Percentiles rank a stretch among this genome's conserved stretches.
Conservation (phyloP, 2,888 invertebrate genomes). For the Prostheceraeus crozeri region DNA sequence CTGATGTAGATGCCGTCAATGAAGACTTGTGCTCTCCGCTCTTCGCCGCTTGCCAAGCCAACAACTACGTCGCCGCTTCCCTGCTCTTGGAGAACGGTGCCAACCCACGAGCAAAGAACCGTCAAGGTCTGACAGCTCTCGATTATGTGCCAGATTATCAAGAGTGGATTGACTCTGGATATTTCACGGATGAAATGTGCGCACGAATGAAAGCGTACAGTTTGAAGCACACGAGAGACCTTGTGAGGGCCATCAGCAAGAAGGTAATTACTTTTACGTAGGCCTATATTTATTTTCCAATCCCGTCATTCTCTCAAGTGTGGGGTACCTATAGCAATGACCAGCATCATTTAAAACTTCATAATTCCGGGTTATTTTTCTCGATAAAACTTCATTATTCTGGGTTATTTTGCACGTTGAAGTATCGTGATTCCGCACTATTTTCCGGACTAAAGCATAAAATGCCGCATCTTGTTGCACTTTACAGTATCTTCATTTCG, state of each 20-base stretch:
- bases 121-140: slow-evolving; percentile 51
- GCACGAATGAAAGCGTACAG: slow-evolving; percentile 53
- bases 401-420: too few relatives aligned
- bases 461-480: too few relatives aligned
- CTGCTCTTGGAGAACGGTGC: slow-evolving; percentile 48
- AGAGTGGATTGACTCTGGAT: slow-evolving; percentile 55
- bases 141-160: slow-evolving; percentile 54
- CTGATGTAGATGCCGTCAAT: slow-evolving; percentile 49
- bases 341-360: too few relatives aligned
- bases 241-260: slow-evolving; percentile 52
- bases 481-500: too few relatives aligned
- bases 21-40: slow-evolving; percentile 50
- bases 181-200: slow-evolving; percentile 51
- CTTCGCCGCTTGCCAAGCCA: slow-evolving; percentile 51
- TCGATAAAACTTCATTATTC: too few relatives aligned
- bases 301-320: too few relatives aligned
- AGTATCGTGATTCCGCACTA: too few relatives aligned
- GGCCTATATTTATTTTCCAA: too few relatives aligned
- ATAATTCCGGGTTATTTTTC: too few relatives aligned
- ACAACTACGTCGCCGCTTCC: slow-evolving; percentile 52
- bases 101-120: slow-evolving; percentile 48
- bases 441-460: too few relatives aligned
- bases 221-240: slow-evolving; percentile 52
- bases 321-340: too few relatives aligned
- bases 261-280: too few relatives aligned